A percentile compares a stretch with the other conserved stretches of the same genome.
Evolutionary conservation across 2,797 vertebrate genomes (phyloP).

Genomic region (Enteromius viviparus): DNA sequence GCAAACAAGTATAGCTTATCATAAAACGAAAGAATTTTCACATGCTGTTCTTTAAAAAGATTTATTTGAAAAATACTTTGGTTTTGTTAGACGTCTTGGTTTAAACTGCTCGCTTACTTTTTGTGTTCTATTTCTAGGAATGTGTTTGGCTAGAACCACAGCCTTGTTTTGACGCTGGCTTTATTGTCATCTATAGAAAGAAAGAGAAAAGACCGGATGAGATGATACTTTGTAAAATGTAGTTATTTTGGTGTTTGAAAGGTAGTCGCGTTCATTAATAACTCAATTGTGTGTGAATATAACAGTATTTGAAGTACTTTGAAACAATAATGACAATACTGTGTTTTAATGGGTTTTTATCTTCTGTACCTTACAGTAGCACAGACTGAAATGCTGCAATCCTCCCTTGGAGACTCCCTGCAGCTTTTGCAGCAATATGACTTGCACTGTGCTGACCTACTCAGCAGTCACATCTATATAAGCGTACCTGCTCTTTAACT

Average conservation of each 20-base stretch:
- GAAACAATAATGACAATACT: neutral
- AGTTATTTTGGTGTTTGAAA: neutral
- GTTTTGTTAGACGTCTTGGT: slow-evolving; percentile 16
- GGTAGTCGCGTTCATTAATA: neutral
- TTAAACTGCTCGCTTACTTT: neutral
- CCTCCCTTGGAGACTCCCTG: slow-evolving; percentile 56
- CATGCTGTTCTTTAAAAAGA: neutral
- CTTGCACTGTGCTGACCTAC: slow-evolving; percentile 38
- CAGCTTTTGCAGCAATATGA: slow-evolving; percentile 57
- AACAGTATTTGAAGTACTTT: neutral
- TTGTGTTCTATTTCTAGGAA: slow-evolving; percentile 42
- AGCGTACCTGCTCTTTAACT: neutral
- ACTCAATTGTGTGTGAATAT: neutral
- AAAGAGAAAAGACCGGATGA: slow-evolving; percentile 53
- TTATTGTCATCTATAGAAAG: slow-evolving; percentile 60
- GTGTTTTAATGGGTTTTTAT: neutral
- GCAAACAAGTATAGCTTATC: neutral
- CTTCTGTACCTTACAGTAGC: neutral
- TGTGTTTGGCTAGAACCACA: neutral
- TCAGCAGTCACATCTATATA: slow-evolving; percentile 7
- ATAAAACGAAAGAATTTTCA: neutral
- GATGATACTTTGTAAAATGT: neutral
- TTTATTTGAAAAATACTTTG: slow-evolving; percentile 18
- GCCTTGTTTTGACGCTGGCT: slow-evolving; percentile 40
- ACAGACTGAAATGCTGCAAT: slow-evolving; percentile 62